phyloP scores from a whole-genome alignment of 2,888 invertebrate genomes.

The Lasioglossum calceatum region DNA sequence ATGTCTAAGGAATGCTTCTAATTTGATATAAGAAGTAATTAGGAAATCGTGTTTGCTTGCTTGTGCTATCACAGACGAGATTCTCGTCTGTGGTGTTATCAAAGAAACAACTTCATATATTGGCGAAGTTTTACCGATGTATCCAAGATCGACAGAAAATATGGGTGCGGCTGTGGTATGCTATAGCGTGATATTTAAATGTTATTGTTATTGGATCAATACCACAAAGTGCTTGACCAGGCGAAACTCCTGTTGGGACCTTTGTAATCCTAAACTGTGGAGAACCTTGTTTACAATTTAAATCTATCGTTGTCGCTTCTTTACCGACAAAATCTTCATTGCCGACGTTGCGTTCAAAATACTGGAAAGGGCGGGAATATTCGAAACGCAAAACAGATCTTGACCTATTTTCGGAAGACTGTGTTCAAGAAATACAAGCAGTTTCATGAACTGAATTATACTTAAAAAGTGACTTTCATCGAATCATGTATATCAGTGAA shows the following conservation, averaged over 20 bases:
- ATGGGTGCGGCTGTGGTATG: conserved; percentile 63
- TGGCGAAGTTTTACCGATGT: neutral
- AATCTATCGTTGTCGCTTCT: neutral
- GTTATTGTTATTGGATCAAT: conserved; percentile 57
- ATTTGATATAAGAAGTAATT: neutral
- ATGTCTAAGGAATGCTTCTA: neutral
- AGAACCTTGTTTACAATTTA: neutral
- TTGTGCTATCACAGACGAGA: neutral
- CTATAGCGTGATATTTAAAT: conserved; percentile 28
- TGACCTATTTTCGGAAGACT: neutral
- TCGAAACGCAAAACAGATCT: neutral
- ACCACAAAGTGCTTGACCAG: neutral
- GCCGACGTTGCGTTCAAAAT: neutral
- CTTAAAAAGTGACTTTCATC: neutral
- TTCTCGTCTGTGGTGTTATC: no score
- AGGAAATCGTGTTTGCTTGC: no score
- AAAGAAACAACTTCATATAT: neutral
- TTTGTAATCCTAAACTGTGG: neutral
- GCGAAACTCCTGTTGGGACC: neutral
- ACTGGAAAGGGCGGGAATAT: neutral
- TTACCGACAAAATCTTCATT: neutral
- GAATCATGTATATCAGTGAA: neutral
- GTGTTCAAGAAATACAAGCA: neutral
- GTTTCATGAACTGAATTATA: neutral
- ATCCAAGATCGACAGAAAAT: conserved; percentile 29